phyloP scores from a whole-genome alignment of 2,888 invertebrate species.

The Machimus rusticus region DNA sequence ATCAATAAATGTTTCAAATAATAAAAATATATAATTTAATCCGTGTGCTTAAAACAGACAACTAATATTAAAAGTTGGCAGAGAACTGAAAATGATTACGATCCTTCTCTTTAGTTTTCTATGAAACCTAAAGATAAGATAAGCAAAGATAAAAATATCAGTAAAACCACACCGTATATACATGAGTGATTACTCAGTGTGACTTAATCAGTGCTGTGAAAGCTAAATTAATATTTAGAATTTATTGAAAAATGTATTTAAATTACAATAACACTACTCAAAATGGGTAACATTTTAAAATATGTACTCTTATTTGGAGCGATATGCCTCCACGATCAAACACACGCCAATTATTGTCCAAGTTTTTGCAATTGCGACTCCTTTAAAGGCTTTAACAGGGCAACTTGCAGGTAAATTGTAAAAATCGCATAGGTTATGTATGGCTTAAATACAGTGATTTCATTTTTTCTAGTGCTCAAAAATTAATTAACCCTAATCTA shows the following conservation, averaged over 20 bases:
- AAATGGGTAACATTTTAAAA: background rate
- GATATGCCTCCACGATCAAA: background rate
- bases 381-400: conserved; percentile 56
- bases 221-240: background rate
- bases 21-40: background rate
- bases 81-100: background rate
- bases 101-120: background rate
- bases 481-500: conserved; percentile 67
- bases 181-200: background rate
- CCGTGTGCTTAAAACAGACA: background rate
- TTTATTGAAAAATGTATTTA: background rate
- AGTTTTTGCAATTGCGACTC: conserved; percentile 57
- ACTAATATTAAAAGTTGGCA: background rate
- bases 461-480: conserved; percentile 64
- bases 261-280: background rate
- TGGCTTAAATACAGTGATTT: background rate
- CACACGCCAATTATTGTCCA: conserved; percentile 52
- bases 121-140: background rate
- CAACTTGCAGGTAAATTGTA: conserved; percentile 57
- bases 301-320: background rate
- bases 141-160: background rate
- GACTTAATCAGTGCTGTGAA: background rate
- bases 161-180: background rate
- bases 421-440: background rate
- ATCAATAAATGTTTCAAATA: background rate